Percentiles rank a stretch among this genome's conserved stretches.
Conservation (phyloP, 2,797 vertebrate genomes). For the Momotus momota region DNA sequence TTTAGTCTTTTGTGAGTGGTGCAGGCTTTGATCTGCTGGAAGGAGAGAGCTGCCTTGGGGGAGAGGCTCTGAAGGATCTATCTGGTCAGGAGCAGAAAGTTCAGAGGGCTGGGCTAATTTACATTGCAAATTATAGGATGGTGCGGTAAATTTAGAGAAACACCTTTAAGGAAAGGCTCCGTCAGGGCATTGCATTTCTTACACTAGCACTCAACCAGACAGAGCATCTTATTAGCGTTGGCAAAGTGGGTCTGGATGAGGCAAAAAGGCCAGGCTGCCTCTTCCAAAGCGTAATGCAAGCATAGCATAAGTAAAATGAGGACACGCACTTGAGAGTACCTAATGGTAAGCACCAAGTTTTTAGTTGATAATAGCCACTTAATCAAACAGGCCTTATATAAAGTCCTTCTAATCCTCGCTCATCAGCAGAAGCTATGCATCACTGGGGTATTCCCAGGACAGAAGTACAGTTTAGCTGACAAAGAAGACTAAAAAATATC, state of each 20-base stretch:
- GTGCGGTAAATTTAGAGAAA: background rate
- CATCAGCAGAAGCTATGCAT: constrained; percentile 5
- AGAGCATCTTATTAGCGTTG: background rate
- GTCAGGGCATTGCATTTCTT: background rate
- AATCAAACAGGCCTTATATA: constrained; percentile 55
- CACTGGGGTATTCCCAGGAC: constrained; percentile 14
- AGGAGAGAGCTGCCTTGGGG: background rate
- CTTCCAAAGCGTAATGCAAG: background rate
- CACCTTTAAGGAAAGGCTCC: background rate
- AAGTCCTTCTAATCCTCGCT: constrained; percentile 44
- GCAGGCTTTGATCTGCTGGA: background rate
- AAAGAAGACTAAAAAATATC: background rate
- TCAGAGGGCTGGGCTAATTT: background rate
- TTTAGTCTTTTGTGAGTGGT: background rate
- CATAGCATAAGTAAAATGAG: constrained; percentile 28
- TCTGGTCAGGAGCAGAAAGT: background rate
- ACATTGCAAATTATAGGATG: background rate
- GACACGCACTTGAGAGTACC: background rate
- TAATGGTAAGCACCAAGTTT: constrained; percentile 59
- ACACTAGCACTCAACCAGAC: background rate
- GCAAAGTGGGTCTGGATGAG: background rate
- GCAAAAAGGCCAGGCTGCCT: background rate
- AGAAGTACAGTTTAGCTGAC: background rate
- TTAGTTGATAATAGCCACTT: constrained; percentile 48
- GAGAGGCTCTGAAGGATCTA: background rate